Evolutionary conservation across 2,113 vertebrate species (phyloP).

Genomic region (Chascanopsetta lugubris): DNA sequence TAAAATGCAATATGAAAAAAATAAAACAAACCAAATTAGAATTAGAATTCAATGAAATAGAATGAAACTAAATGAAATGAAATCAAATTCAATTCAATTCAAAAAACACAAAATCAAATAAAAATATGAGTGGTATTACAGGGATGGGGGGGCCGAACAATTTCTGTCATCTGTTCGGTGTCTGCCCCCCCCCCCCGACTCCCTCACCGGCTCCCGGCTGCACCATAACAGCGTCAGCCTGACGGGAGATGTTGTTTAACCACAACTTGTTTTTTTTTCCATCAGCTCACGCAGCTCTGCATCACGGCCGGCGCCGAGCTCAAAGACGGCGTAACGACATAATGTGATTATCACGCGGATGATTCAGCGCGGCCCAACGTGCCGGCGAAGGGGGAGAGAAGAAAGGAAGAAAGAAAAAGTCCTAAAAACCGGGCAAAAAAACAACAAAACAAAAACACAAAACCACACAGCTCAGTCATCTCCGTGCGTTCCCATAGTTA

Average conservation of each 20-base stretch:
- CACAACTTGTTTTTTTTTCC: neutral
- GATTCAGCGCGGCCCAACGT: slow-evolving; percentile 35
- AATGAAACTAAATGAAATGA: too few relatives aligned
- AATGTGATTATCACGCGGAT: slow-evolving; percentile 17
- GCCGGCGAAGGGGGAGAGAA: slow-evolving; percentile 52
- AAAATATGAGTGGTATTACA: too few relatives aligned
- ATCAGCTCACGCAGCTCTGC: neutral
- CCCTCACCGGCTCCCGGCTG: neutral
- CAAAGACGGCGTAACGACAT: slow-evolving; percentile 1
- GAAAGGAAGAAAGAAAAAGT: neutral
- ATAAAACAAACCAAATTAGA: too few relatives aligned
- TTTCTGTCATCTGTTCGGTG: neutral
- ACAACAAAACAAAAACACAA: slow-evolving; percentile 24
- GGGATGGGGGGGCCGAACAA: too few relatives aligned
- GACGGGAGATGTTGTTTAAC: slow-evolving; percentile 5
- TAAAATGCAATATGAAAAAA: too few relatives aligned
- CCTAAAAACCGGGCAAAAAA: slow-evolving; percentile 1
- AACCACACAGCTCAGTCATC: slow-evolving; percentile 13
- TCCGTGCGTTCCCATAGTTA: slow-evolving; percentile 45
- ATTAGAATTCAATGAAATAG: too few relatives aligned
- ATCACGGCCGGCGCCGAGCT: neutral
- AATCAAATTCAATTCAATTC: too few relatives aligned
- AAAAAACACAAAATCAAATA: too few relatives aligned
- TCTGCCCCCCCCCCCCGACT: neutral
- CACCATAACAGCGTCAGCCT: slow-evolving; percentile 23